Evolutionary conservation across 1,140 invertebrate species (phyloP), one percentile per base, ranked within the genome.

Genomic region (Neodiprion pinetum): DNA sequence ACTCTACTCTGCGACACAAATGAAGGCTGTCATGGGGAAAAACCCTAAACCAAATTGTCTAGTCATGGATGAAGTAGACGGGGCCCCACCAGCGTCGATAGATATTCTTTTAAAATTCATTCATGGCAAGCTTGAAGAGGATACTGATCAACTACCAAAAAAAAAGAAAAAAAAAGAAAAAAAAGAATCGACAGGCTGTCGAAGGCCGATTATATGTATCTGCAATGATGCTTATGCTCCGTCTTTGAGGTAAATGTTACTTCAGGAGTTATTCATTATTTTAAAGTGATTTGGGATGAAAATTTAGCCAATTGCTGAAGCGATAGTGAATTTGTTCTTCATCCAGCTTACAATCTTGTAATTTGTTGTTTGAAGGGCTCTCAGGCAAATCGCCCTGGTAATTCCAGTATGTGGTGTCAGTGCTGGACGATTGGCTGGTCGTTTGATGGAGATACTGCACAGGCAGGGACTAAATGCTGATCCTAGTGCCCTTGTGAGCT

Each of bases 21-120:
- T 98, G 96, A 91, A 92, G 79, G 93, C 97, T 7, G 94, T 98
- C 0, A 88, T 98, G 11, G 95, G 95, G 79, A 85, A 89, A 74
- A 92, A 96, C 79, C 93, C 92, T 67, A 86, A 94, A 77, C 98
- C 98, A 7, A 99, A 98, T 85, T 99, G 98, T 89, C 91, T 99
- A 49, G 90, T 99, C 78, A 92, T 99, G 82, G 98, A 99, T 91
- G 98, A 99, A 92, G 98, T 99, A 78, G 98, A 99, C 90, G 98
- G 98, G 50, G 97, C 98, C 48, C 90, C 93, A 82, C 90, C 89
- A 28, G 90, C 95, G 9, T 95, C 97, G 3, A 97, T 99, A 67
- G 96, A 98, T 75, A 90, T 95, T 76, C 84, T 99, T 47, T 89
- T 99, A 0, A 94, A 94, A 82, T 94, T 96, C 85, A 91, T 96